These are phyloP conservation scores for Arctopsyche grandis DNA, from an alignment of 1,140 invertebrate species.

Conservation along the genomic window DNA sequence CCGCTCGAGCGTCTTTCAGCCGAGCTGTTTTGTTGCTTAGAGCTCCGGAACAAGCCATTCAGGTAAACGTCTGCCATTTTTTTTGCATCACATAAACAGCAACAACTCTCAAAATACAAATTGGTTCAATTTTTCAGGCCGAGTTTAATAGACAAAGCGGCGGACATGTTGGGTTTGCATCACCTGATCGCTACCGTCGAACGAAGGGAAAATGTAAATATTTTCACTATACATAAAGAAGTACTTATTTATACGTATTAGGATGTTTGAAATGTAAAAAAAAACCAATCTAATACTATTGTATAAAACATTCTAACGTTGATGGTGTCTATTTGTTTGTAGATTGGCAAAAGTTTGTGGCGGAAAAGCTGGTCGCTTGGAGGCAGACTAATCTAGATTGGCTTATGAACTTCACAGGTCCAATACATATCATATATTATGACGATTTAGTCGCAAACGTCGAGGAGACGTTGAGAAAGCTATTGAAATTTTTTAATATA, in stretches of 20 bases:
- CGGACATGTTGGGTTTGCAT: slow-evolving; percentile 77
- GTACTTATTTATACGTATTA: no score
- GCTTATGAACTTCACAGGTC: slow-evolving; percentile 75
- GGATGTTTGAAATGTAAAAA: background rate
- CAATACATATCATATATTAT: slow-evolving; percentile 76
- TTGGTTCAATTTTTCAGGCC: slow-evolving; percentile 60
- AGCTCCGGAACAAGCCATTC: slow-evolving; percentile 76
- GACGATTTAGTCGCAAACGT: slow-evolving; percentile 74
- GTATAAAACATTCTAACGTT: no score
- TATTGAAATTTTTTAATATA: slow-evolving; percentile 73
- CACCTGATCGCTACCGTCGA: slow-evolving; percentile 71
- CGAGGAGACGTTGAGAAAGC: slow-evolving; percentile 66
- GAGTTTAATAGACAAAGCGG: slow-evolving; percentile 79
- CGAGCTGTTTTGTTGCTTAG: slow-evolving; percentile 77
- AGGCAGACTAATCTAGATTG: slow-evolving; percentile 75
- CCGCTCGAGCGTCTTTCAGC: slow-evolving; percentile 69
- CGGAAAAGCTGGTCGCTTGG: slow-evolving; percentile 74
- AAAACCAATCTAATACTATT: background rate
- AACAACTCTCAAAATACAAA: background rate
- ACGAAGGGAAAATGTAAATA: slow-evolving; percentile 70
- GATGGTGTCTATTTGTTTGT: slow-evolving; percentile 21
- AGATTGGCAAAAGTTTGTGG: slow-evolving; percentile 80
- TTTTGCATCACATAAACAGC: no score
- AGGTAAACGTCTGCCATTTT: slow-evolving; percentile 55
- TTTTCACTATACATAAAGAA: background rate